phyloP scores from a whole-genome alignment of 2,888 invertebrate species.

The Abscondita cerata region DNA sequence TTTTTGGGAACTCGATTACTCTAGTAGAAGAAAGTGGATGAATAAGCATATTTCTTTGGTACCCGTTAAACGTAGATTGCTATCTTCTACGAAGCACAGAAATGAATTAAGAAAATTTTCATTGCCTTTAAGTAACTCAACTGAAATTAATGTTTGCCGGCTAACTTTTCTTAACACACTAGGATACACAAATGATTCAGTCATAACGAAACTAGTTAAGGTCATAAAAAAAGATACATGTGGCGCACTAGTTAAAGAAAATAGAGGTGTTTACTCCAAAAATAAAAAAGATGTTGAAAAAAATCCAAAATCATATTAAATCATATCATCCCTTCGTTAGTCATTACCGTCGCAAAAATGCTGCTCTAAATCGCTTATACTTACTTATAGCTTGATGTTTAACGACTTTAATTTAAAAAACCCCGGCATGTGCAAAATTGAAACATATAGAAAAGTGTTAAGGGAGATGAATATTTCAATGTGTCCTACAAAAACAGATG shows the following conservation, averaged over 20 bases:
- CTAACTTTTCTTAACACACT: background rate
- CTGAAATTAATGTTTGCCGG: background rate
- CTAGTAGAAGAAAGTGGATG: background rate
- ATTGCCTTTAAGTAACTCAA: background rate
- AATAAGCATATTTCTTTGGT: background rate
- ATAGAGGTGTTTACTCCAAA: background rate
- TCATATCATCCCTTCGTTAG: conserved; percentile 15
- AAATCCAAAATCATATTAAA: conserved; percentile 1
- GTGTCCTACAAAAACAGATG: conserved; percentile 11
- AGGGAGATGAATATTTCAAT: conserved; percentile 12
- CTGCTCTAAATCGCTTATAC: too few relatives aligned
- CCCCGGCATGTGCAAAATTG: conserved; percentile 4
- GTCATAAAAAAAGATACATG: background rate
- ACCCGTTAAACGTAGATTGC: background rate
- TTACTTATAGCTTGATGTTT: conserved; percentile 3
- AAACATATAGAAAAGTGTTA: conserved; percentile 9
- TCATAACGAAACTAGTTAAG: background rate
- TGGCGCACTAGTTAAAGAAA: background rate
- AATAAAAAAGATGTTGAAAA: conserved; percentile 1
- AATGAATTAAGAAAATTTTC: background rate
- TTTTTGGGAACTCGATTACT: background rate
- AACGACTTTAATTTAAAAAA: conserved; percentile 11
- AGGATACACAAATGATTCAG: background rate
- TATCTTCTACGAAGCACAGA: background rate
- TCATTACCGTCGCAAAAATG: conserved; percentile 10